phyloP scores from a whole-genome alignment of 1,140 invertebrate species.

The Bombus consobrinus region DNA sequence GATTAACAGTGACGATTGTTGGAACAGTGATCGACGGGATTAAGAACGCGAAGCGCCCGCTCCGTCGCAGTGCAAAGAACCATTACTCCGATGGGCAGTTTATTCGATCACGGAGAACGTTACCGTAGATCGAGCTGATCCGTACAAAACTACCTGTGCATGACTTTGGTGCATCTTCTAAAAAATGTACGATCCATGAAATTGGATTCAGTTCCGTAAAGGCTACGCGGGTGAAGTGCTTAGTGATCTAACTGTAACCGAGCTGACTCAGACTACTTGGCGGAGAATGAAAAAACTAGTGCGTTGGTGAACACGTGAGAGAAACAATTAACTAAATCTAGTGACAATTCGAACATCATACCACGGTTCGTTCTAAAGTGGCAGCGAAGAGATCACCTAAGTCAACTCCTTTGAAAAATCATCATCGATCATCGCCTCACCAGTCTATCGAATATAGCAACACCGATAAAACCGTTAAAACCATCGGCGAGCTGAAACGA shows the following conservation, averaged over 20 bases:
- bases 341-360: background rate
- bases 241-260: constrained; percentile 33
- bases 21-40: background rate
- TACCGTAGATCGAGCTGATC: constrained; percentile 54
- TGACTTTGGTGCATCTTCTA: background rate
- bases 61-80: constrained; percentile 43
- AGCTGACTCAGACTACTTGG: background rate
- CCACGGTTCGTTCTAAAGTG: background rate
- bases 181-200: background rate
- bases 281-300: background rate
- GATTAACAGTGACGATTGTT: constrained; percentile 10
- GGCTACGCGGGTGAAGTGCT: constrained; percentile 64
- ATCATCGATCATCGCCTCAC: background rate
- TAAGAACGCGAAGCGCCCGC: background rate
- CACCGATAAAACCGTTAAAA: background rate
- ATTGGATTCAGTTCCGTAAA: constrained; percentile 12
- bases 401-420: background rate
- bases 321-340: background rate
- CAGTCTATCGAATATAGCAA: no score
- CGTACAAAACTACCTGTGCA: background rate
- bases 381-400: background rate
- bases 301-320: constrained; percentile 2
- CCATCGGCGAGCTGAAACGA: background rate
- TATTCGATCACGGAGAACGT: background rate
- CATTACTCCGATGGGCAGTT: constrained; percentile 29